These are phyloP conservation scores for Zoroaster sp. DNA, from an alignment of 53 echinoderm and acorn worm species.

Conservation along the genomic window DNA sequence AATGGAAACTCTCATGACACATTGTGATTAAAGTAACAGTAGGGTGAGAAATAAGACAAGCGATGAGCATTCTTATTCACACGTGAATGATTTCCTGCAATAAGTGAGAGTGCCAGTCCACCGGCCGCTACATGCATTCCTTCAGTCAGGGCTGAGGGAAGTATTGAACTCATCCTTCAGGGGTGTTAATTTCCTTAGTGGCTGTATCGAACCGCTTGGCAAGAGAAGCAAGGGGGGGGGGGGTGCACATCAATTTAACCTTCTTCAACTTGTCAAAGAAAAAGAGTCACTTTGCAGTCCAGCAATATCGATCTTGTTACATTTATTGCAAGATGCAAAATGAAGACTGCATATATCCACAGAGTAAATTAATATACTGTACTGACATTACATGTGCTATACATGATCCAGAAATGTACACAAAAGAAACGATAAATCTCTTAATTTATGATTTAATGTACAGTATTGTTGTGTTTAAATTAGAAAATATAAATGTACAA, in stretches of 20 bases:
- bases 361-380: not conserved
- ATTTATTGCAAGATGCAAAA: not conserved
- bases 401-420: constrained; percentile 29
- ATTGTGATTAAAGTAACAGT: no score
- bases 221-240: not conserved
- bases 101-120: no score
- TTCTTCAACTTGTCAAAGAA: not conserved
- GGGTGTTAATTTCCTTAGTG: not conserved
- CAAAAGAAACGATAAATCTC: not conserved
- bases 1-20: no score
- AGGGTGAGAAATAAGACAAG: no score
- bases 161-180: no score
- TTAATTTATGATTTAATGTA: not conserved
- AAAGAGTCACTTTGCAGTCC: not conserved
- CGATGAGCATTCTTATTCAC: no score
- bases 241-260: not conserved
- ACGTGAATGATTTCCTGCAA: no score
- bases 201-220: not conserved
- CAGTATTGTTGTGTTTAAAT: constrained; percentile 1
- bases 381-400: constrained; percentile 6
- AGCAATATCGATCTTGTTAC: not conserved
- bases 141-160: no score
- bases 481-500: constrained; percentile 1
- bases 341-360: constrained; percentile 8
- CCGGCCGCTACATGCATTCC: no score